phyloP scores from a whole-genome alignment of 2,797 vertebrate genomes.

The Galago senegalensis region DNA sequence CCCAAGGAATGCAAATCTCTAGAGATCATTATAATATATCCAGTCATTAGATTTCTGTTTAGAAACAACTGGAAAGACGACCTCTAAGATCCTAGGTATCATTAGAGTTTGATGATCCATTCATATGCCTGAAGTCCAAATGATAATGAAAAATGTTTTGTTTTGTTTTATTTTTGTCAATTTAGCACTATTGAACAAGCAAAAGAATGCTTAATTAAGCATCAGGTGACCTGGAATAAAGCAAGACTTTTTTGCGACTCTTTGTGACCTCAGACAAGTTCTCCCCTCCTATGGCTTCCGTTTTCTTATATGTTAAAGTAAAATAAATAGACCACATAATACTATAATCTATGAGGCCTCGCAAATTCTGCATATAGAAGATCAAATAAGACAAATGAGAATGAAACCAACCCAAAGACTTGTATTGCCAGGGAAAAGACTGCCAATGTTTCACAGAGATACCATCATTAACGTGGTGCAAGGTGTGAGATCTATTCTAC shows the following conservation, averaged over 20 bases:
- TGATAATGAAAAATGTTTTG: background rate
- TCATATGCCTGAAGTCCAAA: background rate
- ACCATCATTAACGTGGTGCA: background rate
- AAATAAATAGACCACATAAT: background rate
- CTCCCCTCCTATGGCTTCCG: background rate
- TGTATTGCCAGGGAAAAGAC: background rate
- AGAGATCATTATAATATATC: background rate
- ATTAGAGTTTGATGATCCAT: background rate
- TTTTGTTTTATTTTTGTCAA: background rate
- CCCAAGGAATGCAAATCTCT: conserved; percentile 31
- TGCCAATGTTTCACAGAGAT: background rate
- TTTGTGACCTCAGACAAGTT: background rate
- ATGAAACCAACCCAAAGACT: background rate
- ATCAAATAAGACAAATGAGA: background rate
- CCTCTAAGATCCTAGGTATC: background rate
- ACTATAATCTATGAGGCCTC: background rate
- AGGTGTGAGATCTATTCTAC: background rate
- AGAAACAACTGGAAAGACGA: background rate
- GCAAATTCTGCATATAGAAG: background rate
- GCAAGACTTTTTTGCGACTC: background rate
- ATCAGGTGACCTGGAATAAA: background rate
- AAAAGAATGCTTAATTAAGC: background rate
- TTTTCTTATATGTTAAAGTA: conserved; percentile 27
- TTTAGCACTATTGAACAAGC: background rate
- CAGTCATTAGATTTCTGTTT: background rate